Evolutionary conservation across 1,140 invertebrate genomes (phyloP).

Genomic region (Caenorhabditis tropicalis): DNA sequence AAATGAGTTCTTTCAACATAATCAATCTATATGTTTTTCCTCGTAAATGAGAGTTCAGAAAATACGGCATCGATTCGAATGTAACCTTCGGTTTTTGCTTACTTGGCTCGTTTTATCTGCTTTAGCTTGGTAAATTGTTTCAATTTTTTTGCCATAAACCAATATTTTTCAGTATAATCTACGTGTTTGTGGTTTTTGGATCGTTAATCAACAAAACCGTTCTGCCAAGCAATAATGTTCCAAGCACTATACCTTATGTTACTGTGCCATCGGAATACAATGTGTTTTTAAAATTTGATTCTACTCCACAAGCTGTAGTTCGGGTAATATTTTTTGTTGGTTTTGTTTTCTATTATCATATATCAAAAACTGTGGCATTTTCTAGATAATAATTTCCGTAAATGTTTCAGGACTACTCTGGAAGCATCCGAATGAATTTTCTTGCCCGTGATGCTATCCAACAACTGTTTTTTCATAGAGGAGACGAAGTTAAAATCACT

Average conservation of each 20-base stretch:
- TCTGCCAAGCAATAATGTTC: slow-evolving; percentile 19
- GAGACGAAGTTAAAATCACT: background rate
- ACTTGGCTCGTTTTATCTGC: slow-evolving; percentile 2
- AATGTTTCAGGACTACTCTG: background rate
- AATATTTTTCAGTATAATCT: background rate
- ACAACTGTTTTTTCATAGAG: slow-evolving; percentile 4
- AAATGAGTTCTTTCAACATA: background rate
- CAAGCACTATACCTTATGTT: background rate
- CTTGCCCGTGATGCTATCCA: background rate
- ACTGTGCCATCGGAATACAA: slow-evolving; percentile 19
- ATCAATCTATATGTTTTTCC: background rate
- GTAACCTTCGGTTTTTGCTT: slow-evolving; percentile 2
- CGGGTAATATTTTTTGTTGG: background rate
- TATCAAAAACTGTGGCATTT: too few species aligned
- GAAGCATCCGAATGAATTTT: slow-evolving; percentile 15
- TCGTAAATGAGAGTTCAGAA: slow-evolving; percentile 7
- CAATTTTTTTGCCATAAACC: background rate
- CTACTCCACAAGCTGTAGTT: background rate
- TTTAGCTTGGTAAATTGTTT: background rate
- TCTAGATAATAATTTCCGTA: too few species aligned
- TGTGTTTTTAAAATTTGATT: background rate
- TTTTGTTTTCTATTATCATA: too few species aligned
- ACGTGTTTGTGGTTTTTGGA: slow-evolving; percentile 31
- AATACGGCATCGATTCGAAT: slow-evolving; percentile 12
- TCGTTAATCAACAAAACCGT: background rate